phyloP scores from a whole-genome alignment of 2,797 vertebrate species.

The Carcharodon carcharias region DNA sequence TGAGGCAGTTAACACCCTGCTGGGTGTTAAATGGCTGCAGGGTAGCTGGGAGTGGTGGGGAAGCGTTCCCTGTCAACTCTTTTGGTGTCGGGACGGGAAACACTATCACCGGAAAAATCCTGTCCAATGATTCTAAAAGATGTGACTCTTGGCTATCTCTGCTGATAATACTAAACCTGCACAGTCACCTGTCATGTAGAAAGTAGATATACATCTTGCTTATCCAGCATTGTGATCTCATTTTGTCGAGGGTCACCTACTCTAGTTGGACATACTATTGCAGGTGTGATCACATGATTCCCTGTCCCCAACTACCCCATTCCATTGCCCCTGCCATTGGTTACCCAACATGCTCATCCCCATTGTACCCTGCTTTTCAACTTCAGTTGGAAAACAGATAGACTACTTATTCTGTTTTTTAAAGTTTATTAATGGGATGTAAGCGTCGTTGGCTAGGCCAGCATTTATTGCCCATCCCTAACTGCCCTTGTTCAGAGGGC shows the following conservation, averaged over 20 bases:
- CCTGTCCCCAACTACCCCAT: neutral
- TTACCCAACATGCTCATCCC: neutral
- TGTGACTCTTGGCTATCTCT: neutral
- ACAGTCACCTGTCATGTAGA: neutral
- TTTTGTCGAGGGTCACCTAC: neutral
- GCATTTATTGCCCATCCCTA: too few species aligned
- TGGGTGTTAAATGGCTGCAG: too few species aligned
- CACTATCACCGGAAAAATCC: too few species aligned
- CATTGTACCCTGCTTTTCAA: neutral
- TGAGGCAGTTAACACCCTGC: too few species aligned
- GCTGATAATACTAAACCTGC: neutral
- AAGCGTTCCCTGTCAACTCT: too few species aligned
- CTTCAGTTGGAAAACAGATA: neutral
- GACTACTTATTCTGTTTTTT: neutral
- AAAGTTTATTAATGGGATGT: too few species aligned
- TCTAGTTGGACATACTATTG: neutral
- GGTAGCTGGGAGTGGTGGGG: too few species aligned
- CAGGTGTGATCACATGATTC: neutral
- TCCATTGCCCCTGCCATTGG: neutral
- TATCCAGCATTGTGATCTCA: neutral
- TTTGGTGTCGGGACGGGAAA: too few species aligned
- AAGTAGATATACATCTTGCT: neutral
- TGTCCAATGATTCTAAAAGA: too few species aligned
- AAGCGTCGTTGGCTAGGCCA: too few species aligned
- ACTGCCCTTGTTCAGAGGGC: too few species aligned